These are phyloP conservation scores for Calliphora vicina DNA, from an alignment of 1,140 invertebrate genomes.

Conservation along the genomic window DNA sequence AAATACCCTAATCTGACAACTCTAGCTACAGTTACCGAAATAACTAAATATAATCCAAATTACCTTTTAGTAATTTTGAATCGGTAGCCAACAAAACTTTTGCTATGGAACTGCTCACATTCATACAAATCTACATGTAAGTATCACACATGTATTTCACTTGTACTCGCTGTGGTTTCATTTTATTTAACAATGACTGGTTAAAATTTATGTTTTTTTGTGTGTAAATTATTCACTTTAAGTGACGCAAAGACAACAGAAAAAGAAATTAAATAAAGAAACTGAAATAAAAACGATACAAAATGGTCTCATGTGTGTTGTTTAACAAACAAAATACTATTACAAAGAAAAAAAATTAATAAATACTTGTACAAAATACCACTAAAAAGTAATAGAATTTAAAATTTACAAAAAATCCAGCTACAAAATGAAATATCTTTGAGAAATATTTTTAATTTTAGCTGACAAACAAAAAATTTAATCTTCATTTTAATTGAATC, in stretches of 20 bases:
- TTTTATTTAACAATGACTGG: not conserved
- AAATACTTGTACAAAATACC: not conserved
- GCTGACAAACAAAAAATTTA: not conserved
- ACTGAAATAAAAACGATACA: not conserved
- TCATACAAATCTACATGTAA: no score
- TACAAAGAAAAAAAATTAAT: not conserved
- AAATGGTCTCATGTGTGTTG: slow-evolving; percentile 20
- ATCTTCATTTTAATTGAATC: not conserved
- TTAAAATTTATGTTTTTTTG: not conserved
- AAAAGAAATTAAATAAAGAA: not conserved
- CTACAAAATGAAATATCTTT: not conserved
- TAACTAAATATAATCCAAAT: no score
- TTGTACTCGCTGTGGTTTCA: no score
- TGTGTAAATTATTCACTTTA: not conserved
- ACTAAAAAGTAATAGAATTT: not conserved
- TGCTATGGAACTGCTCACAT: no score
- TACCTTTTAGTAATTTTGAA: no score
- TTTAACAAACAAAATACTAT: slow-evolving; percentile 1
- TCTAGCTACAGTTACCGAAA: no score
- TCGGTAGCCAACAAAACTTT: no score
- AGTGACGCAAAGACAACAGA: not conserved
- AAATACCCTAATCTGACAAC: no score
- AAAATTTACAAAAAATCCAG: not conserved
- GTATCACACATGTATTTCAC: no score
- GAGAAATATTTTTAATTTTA: not conserved